Base-by-base conservation (phyloP, 2,113 vertebrate genomes). In the Serinus canaria region DNA sequence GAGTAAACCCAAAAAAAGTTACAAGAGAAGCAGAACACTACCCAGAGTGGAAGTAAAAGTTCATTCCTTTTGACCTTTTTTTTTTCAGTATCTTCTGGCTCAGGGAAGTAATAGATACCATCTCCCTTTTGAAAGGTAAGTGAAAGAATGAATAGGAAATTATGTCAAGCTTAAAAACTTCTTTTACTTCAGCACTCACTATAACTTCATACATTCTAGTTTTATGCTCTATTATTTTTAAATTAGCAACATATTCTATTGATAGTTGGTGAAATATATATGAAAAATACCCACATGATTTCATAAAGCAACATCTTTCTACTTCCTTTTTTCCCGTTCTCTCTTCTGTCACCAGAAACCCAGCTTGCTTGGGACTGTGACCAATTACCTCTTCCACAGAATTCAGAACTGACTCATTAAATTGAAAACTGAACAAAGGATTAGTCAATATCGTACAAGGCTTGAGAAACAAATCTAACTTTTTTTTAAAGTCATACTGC, bases 131-230 rank as follows among this genome's bases (percentile, higher is more conserved):
- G 1, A 16, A 88, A 80, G 25, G 37, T 33, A 91, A 79, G 33
- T 58, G 23, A 83, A 83, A 88, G 67, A 92, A 92, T 7, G 43
- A 74, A 83, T 46, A 92, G 83, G 83, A 97, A 94, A 76, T 84
- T 64, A 86, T 72, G 94, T 68, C 94, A 94, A 92, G 41, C 81
- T 82, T 87, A 75, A 94, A 92, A 90, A 76, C 20, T 35, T 59
- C 46, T 83, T 78, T 63, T 85, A 87, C 77, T 90, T 75, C 58
- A 72, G 27, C 70, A 94, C 47, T 82, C 41, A 74, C 56, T 63
- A 7, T 33, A 91, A 75, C 62, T 91, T 81, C 76, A 81, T 62
- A 44, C 25, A 59, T 11, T 56, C 79, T 56, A 28, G 43, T 33
- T 89, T 88, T 67, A 78, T 25, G 80, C 44, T 72, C 59, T 70